Conservation (phyloP, 2,797 vertebrate genomes). For the Loriculus beryllinus region DNA sequence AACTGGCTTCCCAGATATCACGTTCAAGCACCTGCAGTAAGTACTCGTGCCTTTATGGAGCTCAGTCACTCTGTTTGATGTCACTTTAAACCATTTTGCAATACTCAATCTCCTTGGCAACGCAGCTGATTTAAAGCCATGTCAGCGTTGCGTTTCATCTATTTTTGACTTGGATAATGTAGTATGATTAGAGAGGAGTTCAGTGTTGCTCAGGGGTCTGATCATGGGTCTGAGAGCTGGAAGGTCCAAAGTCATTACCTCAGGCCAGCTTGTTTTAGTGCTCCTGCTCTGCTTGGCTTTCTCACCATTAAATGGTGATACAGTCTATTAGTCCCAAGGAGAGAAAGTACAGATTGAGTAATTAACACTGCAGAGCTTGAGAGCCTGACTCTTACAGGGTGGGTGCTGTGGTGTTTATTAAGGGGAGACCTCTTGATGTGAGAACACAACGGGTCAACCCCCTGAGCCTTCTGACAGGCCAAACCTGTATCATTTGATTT, state of each 20-base stretch:
- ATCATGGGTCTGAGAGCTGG: background rate
- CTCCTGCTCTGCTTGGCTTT: background rate
- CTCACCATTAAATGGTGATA: background rate
- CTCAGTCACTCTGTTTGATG: background rate
- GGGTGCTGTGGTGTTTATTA: background rate
- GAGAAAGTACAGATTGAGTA: background rate
- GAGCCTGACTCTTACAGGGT: background rate
- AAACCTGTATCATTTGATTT: background rate
- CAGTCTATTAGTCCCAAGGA: background rate
- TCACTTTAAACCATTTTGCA: conserved; percentile 20
- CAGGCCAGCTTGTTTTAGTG: background rate
- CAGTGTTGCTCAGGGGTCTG: background rate
- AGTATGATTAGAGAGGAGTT: background rate
- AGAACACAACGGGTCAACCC: background rate
- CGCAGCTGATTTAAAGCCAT: background rate
- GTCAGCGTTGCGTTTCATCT: background rate
- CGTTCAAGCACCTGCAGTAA: conserved; percentile 92
- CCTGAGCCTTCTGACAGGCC: background rate
- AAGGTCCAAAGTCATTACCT: conserved; percentile 23
- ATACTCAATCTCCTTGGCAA: conserved; percentile 42
- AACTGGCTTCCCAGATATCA: conserved; percentile 92
- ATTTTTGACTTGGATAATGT: conserved; percentile 14
- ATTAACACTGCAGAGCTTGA: background rate
- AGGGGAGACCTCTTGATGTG: background rate
- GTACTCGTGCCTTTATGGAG: conserved; percentile 32